Conservation (phyloP, 2,113 vertebrate genomes). For the Ochotona curzoniae region DNA sequence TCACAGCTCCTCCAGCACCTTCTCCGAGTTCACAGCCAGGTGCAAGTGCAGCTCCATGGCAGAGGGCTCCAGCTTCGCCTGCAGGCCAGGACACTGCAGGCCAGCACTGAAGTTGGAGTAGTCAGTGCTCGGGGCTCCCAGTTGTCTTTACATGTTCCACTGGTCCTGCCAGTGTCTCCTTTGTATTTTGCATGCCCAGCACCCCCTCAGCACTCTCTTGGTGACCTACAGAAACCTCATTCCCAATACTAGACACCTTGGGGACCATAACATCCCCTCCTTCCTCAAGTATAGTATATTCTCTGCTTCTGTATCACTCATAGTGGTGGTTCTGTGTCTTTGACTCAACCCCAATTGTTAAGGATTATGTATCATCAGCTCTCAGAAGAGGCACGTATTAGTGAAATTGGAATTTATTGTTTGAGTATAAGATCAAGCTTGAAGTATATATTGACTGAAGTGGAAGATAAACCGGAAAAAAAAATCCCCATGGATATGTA, state of each 20-base stretch:
- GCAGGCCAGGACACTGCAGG: background rate
- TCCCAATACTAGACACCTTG: background rate
- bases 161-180: background rate
- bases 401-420: slow-evolving; percentile 15
- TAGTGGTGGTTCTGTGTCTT: background rate
- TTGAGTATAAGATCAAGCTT: slow-evolving; percentile 19
- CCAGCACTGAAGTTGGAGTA: background rate
- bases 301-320: background rate
- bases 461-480: background rate
- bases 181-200: background rate
- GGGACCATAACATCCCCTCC: background rate
- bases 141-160: background rate
- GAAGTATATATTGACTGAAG: background rate
- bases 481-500: background rate
- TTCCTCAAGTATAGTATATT: background rate
- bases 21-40: background rate
- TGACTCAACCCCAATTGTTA: background rate
- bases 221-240: background rate
- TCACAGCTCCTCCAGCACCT: background rate
- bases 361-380: background rate
- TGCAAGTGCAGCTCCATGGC: background rate
- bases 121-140: background rate
- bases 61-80: background rate
- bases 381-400: background rate
- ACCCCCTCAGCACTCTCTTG: background rate